A percentile compares a stretch with the other conserved stretches of the same genome.
phyloP scores from a whole-genome alignment of 1,140 invertebrate species.

The Vanessa atalanta region DNA sequence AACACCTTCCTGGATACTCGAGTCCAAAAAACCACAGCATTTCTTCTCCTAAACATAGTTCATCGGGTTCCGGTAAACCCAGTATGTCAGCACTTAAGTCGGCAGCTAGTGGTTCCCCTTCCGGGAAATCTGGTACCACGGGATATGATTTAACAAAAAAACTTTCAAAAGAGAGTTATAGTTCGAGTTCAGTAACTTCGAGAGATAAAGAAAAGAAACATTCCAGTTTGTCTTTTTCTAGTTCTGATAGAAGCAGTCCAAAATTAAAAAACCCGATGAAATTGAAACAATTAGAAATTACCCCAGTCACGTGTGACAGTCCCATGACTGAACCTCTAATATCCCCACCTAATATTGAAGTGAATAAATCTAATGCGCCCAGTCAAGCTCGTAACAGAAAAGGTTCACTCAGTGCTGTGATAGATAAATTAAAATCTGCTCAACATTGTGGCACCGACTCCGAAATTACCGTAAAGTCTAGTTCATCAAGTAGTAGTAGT shows the following conservation, averaged over 20 bases:
- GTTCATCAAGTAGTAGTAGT: constrained; percentile 60
- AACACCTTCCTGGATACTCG: constrained; percentile 84
- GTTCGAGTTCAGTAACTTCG: constrained; percentile 74
- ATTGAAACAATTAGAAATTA: constrained; percentile 85
- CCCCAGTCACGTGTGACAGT: constrained; percentile 72
- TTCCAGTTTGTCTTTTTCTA: constrained; percentile 79
- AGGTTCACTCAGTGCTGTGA: constrained; percentile 90
- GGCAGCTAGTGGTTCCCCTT: constrained; percentile 83
- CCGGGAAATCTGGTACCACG: constrained; percentile 73
- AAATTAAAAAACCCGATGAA: constrained; percentile 86
- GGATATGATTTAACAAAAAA: constrained; percentile 77
- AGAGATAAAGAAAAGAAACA: constrained; percentile 85
- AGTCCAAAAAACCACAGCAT: constrained; percentile 86
- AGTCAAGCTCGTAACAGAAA: constrained; percentile 86
- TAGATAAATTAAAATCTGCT: constrained; percentile 91
- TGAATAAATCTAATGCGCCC: constrained; percentile 80
- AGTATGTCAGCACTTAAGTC: constrained; percentile 94
- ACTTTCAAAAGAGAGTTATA: constrained; percentile 79
- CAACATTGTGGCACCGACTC: constrained; percentile 83
- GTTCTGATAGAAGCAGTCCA: constrained; percentile 82
- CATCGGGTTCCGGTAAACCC: constrained; percentile 89
- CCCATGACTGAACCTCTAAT: constrained; percentile 77
- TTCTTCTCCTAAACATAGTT: constrained; percentile 88
- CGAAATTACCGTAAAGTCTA: constrained; percentile 64
- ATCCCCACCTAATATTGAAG: constrained; percentile 82